Evolutionary conservation across 2,888 invertebrate genomes (phyloP), one percentile per base, ranked within the genome.

Genomic region (Pollenia angustigena): DNA sequence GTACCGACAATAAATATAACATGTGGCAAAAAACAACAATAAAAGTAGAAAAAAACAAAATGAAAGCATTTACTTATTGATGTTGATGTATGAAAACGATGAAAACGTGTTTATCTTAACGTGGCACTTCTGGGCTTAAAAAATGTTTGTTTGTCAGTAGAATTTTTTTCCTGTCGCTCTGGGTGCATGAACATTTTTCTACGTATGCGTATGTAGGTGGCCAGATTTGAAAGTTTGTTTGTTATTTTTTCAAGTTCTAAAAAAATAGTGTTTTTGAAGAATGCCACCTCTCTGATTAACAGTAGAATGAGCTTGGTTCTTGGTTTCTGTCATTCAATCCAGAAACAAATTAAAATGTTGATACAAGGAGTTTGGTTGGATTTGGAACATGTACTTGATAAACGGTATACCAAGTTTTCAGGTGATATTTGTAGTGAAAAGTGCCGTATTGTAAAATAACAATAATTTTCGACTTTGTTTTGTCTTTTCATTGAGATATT

Each of bases 61-160:
- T 18, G 40, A 52, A 60, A 64, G 60, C 84, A 74, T 87, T 84
- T 83, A 68, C 66, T 60, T 72, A 62, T 40, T 72, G 72, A 54
- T 76, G 71, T 68, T 76, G 71, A 75, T 86, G 71, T 71, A 75
- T 76, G 80, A 62, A 71, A 83, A 81, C 48, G 87, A 76, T 81
- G 84, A 84, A 84, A 87, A 87, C 87, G 83, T 87, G 84, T 81
- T 84, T 84, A 81, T 87, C 82, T 81, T 76, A 76, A 87, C 76
- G 60, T 84, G 81, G 76, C 87, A 87, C 87, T 68, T 72, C 60
- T 76, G 84, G 80, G 83, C 64, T 78, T 72, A 62, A 83, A 68
- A 87, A 76, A 66, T 80, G 42, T 46, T 44, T 80, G 54, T 78
- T 69, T 82, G 64, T 52, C 60, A 78, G 62, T 18, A 62, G 54